phyloP scores from a whole-genome alignment of 2,888 invertebrate species.

The Scrobipalpa atriplicella region DNA sequence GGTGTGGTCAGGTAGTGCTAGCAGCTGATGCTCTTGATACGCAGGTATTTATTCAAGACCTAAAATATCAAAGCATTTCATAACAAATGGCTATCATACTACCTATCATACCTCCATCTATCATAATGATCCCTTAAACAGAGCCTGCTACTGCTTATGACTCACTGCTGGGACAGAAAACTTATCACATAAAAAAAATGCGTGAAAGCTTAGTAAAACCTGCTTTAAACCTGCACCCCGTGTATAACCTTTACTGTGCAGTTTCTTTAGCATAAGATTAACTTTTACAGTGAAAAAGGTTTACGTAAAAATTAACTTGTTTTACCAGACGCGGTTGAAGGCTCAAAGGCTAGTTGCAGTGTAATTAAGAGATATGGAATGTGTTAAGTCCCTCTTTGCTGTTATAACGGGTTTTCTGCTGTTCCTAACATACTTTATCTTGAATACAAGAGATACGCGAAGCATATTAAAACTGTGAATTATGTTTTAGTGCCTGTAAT shows the following conservation, averaged over 20 bases:
- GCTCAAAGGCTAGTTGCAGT: not conserved
- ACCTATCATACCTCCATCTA: too few relatives aligned
- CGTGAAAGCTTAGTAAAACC: too few relatives aligned
- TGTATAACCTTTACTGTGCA: not conserved
- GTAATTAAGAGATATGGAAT: constrained; percentile 7
- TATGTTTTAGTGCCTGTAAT: not conserved
- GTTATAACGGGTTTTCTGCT: not conserved
- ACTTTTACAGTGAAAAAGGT: not conserved
- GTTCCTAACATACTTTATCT: not conserved
- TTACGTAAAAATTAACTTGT: not conserved
- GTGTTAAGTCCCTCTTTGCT: not conserved
- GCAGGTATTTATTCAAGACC: too few relatives aligned
- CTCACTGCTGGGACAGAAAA: too few relatives aligned
- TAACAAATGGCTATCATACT: too few relatives aligned
- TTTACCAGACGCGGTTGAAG: not conserved
- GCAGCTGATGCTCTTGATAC: too few relatives aligned
- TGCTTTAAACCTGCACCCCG: too few relatives aligned
- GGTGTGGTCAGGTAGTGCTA: too few relatives aligned
- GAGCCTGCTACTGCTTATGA: too few relatives aligned
- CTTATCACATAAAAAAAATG: too few relatives aligned
- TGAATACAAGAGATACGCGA: not conserved
- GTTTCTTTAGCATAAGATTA: not conserved
- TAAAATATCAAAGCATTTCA: too few relatives aligned
- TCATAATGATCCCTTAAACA: too few relatives aligned
- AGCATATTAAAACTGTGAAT: not conserved